Evolutionary conservation across 2,888 invertebrate genomes (phyloP).

Genomic region (Lithophane leautieri): DNA sequence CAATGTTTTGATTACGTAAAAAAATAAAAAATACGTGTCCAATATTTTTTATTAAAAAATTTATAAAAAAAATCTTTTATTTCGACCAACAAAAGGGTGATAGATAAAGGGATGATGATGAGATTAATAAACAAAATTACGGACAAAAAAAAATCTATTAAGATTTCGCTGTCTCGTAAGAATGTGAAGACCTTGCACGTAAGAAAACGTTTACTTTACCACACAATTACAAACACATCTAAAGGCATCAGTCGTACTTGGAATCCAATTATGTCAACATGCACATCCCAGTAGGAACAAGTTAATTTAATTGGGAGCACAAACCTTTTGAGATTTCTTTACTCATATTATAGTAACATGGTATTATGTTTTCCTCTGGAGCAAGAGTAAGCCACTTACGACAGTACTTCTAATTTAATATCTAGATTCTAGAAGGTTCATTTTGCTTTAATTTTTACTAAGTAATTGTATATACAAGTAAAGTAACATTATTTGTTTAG

Average conservation of each 20-base stretch:
- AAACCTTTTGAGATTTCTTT: constrained; percentile 58
- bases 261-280: constrained; percentile 61
- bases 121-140: no score
- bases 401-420: constrained; percentile 6
- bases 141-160: no score
- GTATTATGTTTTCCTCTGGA: constrained; percentile 20
- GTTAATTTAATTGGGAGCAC: constrained; percentile 61
- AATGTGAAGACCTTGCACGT: neutral
- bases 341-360: constrained; percentile 36
- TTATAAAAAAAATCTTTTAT: no score
- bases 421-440: neutral
- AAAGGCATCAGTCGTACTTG: constrained; percentile 25
- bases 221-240: constrained; percentile 24
- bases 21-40: no score
- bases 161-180: neutral
- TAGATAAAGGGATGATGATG: no score
- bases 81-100: no score
- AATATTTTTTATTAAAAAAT: no score
- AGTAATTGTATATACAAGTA: neutral
- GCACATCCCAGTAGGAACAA: constrained; percentile 44
- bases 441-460: neutral
- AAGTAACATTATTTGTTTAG: neutral
- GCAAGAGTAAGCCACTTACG: constrained; percentile 1
- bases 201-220: constrained; percentile 9
- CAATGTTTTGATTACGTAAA: no score